These are phyloP conservation scores for Neopipo cinnamomea DNA, from an alignment of 2,113 vertebrate genomes.

Conservation along the genomic window DNA sequence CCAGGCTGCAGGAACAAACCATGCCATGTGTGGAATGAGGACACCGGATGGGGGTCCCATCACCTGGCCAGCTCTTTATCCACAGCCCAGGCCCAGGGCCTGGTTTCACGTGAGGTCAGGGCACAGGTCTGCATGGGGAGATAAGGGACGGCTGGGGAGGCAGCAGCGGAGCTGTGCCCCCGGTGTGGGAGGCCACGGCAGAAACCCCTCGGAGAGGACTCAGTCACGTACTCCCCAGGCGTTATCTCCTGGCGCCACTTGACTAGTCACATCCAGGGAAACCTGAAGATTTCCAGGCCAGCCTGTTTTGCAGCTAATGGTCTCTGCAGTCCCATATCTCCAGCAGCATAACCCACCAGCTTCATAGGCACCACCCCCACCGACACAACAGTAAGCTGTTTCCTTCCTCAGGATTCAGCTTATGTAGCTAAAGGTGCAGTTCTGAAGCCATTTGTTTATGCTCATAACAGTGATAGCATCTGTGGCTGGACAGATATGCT, in stretches of 20 bases:
- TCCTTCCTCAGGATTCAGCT: background rate
- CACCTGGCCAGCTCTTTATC: constrained; percentile 44
- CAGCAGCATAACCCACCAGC: background rate
- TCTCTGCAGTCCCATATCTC: background rate
- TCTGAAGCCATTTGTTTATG: background rate
- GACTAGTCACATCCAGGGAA: background rate
- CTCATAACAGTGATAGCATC: background rate
- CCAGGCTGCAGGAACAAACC: accelerated
- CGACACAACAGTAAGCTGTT: background rate
- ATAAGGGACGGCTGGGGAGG: background rate
- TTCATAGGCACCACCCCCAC: background rate
- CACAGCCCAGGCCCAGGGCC: background rate
- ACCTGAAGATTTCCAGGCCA: background rate
- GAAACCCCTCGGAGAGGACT: background rate
- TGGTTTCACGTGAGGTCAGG: background rate
- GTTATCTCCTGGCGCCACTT: constrained; percentile 8
- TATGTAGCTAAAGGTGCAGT: background rate
- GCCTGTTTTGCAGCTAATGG: background rate
- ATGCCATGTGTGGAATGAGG: accelerated
- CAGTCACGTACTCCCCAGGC: background rate
- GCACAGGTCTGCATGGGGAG: background rate
- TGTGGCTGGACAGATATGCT: accelerated
- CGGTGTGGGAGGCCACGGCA: background rate
- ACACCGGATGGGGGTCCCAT: background rate
- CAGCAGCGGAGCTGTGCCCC: background rate